Evolutionary conservation across 2,888 invertebrate genomes (phyloP), one percentile per base, ranked within the genome.

Genomic region (Acleris holmiana): DNA sequence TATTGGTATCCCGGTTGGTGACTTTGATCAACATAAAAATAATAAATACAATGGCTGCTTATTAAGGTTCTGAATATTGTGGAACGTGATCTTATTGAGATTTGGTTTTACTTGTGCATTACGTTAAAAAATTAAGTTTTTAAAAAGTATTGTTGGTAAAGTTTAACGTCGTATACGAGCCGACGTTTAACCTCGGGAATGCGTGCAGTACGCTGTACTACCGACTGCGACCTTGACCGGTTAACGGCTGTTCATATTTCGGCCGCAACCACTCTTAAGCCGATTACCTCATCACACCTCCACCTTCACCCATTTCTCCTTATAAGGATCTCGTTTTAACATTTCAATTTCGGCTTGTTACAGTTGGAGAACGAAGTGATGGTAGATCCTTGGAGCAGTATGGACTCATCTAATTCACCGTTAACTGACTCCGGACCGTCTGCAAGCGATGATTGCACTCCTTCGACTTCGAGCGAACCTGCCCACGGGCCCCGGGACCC

Each of bases 331-430:
- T 15, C 23, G 21, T 48, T 47, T 51, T 64, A 56, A 65, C 48
- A 29, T 47, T 53, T 53, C 18, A 6, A 40, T 69, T 54, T 71
- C 46, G 57, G 44, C 68, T 88, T 89, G 88, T 93, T 93, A n/a
- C 88, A 93, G 93, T 91, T 93, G 93, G 92, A 92, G 88, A 92
- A 92, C 90, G 93, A 92, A 89, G 91, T 93, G 73, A 91, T 91
- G 90, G 87, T 91, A 84, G 93, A 93, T 85, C 88, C 91, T 66
- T 93, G 92, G 93, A 93, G 91, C 91, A 93, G 91, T 72, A 93
- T 93, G 93, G 93, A 93, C 84, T 93, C 92, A 68, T 89, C 92
- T 70, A 91, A 91, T 83, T 93, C 93, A 70, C 92, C 93, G 74
- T 82, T 92, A 79, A 93, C 92, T 74, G 92, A 93, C 76, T 93